phyloP scores from a whole-genome alignment of 2,113 vertebrate genomes.

The Cebidichthys violaceus region DNA sequence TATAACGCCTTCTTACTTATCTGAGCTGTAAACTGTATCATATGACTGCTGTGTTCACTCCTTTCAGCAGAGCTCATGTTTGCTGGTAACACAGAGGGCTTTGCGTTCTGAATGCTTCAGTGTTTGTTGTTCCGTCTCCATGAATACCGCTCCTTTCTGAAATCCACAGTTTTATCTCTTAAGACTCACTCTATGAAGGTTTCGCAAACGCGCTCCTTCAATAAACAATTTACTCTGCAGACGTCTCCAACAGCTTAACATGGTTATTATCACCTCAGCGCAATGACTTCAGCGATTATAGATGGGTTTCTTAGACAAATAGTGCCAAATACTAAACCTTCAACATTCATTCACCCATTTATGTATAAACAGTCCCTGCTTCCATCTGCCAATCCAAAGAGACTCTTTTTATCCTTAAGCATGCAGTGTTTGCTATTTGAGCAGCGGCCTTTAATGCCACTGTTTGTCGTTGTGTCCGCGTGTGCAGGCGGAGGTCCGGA shows the following conservation, averaged over 20 bases:
- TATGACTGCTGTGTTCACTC: background rate
- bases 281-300: background rate
- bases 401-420: constrained; percentile 1
- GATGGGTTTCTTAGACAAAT: background rate
- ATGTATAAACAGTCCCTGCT: background rate
- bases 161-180: background rate
- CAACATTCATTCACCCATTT: background rate
- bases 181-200: background rate
- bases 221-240: background rate
- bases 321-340: background rate
- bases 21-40: background rate
- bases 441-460: background rate
- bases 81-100: background rate
- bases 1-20: background rate
- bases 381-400: background rate
- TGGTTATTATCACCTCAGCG: constrained; percentile 9
- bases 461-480: background rate
- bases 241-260: background rate
- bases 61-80: background rate
- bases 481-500: constrained; percentile 90
- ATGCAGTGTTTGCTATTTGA: background rate
- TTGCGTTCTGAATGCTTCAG: background rate
- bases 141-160: background rate
- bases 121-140: background rate
- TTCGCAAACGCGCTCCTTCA: background rate